These are phyloP conservation scores for Zaprionus inermis DNA, from an alignment of 1,140 invertebrate species.

Conservation along the genomic window DNA sequence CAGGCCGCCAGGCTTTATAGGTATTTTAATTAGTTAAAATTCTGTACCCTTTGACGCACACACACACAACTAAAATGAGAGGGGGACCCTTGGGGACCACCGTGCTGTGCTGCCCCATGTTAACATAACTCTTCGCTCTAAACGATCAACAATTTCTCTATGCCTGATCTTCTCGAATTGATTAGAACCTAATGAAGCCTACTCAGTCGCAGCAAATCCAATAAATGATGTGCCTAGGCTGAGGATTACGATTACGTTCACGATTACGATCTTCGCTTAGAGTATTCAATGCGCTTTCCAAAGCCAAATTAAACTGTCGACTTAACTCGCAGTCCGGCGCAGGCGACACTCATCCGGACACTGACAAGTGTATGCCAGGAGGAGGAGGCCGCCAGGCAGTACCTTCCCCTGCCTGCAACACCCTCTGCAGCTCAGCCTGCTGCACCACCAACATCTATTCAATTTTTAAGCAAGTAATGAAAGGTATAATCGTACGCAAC, in stretches of 20 bases:
- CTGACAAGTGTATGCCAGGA: constrained; percentile 66
- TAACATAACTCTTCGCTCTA: constrained; percentile 52
- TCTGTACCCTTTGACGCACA: constrained; percentile 32
- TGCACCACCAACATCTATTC: background rate
- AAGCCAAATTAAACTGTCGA: constrained; percentile 79
- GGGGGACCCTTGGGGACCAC: constrained; percentile 61
- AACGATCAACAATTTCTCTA: constrained; percentile 48
- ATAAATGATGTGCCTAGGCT: constrained; percentile 76
- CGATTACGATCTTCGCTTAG: constrained; percentile 61
- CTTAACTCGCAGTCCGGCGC: constrained; percentile 53
- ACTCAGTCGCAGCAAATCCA: constrained; percentile 68
- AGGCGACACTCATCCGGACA: constrained; percentile 75
- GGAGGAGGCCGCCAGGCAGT: background rate
- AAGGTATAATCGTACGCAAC: background rate
- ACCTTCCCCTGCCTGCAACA: constrained; percentile 13
- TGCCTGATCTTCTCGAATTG: constrained; percentile 51
- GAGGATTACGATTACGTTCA: constrained; percentile 33
- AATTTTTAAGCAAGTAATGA: background rate
- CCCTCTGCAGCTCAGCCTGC: too few relatives aligned
- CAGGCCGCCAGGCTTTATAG: constrained; percentile 56
- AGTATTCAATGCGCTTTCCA: constrained; percentile 64
- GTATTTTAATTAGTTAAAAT: constrained; percentile 79
- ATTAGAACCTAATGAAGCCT: constrained; percentile 77
- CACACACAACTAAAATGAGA: background rate
- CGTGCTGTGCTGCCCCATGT: constrained; percentile 30